These are phyloP conservation scores for Actias luna DNA, from an alignment of 2,888 invertebrate genomes.

Conservation along the genomic window DNA sequence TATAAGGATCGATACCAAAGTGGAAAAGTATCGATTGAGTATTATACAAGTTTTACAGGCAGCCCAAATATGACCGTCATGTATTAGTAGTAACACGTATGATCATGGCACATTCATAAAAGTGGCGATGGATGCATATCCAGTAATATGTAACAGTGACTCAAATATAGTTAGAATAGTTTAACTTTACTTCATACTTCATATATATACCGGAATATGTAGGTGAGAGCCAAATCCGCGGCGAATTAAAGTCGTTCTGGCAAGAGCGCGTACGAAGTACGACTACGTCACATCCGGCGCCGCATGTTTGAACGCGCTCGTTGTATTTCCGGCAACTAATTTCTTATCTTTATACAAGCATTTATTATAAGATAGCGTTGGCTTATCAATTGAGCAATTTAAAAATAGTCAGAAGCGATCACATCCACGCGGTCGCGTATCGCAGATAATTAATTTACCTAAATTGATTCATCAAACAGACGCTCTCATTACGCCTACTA, in stretches of 20 bases:
- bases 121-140: no score
- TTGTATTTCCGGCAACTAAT: constrained; percentile 44
- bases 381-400: neutral
- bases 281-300: constrained; percentile 53
- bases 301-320: constrained; percentile 44
- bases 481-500: neutral
- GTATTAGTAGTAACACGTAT: no score
- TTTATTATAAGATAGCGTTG: neutral
- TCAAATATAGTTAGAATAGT: no score
- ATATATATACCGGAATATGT: no score
- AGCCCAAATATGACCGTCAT: no score
- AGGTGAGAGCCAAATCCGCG: constrained; percentile 39
- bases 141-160: no score
- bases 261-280: constrained; percentile 28
- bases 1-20: no score
- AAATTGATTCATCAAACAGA: neutral
- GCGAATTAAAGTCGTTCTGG: constrained; percentile 32
- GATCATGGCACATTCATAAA: no score
- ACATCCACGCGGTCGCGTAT: neutral
- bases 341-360: constrained; percentile 15
- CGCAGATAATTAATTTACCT: neutral
- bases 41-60: no score
- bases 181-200: no score
- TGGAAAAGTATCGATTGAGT: no score
- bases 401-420: neutral